Evolutionary conservation across 2,113 vertebrate species (phyloP).

Genomic region (Casuarius casuarius): DNA sequence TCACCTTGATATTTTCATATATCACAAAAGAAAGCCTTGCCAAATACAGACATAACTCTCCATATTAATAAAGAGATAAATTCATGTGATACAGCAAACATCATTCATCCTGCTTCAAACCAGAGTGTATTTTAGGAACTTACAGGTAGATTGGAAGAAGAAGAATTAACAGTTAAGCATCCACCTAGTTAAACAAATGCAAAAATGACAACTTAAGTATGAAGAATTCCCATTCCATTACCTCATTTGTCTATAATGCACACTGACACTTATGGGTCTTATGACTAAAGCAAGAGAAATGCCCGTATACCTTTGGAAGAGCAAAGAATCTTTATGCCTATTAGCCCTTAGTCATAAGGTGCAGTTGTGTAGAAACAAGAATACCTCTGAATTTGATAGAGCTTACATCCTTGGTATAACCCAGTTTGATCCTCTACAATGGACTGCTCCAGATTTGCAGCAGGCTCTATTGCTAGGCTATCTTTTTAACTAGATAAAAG

Average conservation of each 20-base stretch:
- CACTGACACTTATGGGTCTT: background rate
- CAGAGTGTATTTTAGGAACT: background rate
- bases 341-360: background rate
- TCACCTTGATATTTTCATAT: background rate
- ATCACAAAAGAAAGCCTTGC: background rate
- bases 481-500: background rate
- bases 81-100: background rate
- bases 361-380: background rate
- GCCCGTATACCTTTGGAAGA: background rate
- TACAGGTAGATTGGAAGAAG: background rate
- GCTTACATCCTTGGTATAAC: background rate
- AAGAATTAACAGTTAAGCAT: background rate
- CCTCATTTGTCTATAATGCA: background rate
- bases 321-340: background rate
- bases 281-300: background rate
- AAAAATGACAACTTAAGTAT: background rate
- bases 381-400: background rate
- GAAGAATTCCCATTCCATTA: background rate
- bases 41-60: background rate
- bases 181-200: background rate
- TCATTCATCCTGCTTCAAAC: background rate
- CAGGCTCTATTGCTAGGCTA: background rate
- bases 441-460: background rate
- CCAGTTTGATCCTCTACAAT: background rate
- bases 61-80: background rate